These are phyloP conservation scores for Oscheius sp. DNA, from an alignment of 1,140 invertebrate species.

Conservation along the genomic window DNA sequence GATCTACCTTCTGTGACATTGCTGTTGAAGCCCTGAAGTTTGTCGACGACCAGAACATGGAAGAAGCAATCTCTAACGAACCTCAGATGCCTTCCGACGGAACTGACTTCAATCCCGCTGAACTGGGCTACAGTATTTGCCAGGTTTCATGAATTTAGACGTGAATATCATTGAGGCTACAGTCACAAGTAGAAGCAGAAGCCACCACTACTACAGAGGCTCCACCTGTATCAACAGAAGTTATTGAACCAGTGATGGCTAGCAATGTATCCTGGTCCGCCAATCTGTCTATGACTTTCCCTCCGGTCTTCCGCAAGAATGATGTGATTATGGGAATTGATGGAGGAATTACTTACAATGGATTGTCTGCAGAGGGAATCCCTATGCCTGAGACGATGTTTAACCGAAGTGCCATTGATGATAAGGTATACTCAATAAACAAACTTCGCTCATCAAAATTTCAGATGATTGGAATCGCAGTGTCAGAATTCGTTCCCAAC, in stretches of 20 bases:
- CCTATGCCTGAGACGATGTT: neutral
- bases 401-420: constrained; percentile 16
- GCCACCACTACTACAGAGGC: neutral
- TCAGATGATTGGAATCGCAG: constrained; percentile 41
- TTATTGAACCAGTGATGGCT: neutral
- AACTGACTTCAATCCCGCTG: constrained; percentile 12
- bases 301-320: constrained; percentile 6
- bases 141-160: neutral
- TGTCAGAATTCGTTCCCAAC: constrained; percentile 41
- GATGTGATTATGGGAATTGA: constrained; percentile 24
- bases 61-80: neutral
- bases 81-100: neutral
- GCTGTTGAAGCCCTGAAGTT: constrained; percentile 24
- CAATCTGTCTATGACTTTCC: neutral
- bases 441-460: constrained; percentile 5
- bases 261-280: constrained; percentile 6
- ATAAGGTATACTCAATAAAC: neutral
- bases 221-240: neutral
- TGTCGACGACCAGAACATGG: constrained; percentile 20
- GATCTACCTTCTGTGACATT: neutral
- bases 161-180: constrained; percentile 1
- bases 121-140: constrained; percentile 7
- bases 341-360: constrained; percentile 26
- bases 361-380: constrained; percentile 1
- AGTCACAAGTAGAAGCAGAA: neutral